A percentile compares a stretch with the other conserved stretches of the same genome.
These are phyloP conservation scores for Acronicta psi DNA, from an alignment of 2,888 invertebrate species.

Conservation along the genomic window DNA sequence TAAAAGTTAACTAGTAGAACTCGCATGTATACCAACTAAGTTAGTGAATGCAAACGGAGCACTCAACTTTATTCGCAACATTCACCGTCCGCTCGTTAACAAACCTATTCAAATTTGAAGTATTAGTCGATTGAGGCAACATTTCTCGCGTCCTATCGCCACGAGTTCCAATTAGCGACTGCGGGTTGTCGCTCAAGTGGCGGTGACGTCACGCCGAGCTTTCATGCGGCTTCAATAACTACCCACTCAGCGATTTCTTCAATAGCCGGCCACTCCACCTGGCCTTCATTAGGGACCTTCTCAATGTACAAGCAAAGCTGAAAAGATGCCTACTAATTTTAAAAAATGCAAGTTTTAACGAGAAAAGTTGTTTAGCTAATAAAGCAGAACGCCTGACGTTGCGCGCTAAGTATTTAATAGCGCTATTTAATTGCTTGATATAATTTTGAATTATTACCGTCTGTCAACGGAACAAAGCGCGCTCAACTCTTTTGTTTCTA, in stretches of 20 bases:
- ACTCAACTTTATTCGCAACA: conserved; percentile 79
- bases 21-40: conserved; percentile 51
- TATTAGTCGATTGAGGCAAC: conserved; percentile 87
- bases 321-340: conserved; percentile 82
- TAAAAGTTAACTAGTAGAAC: conserved; percentile 62
- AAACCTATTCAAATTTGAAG: conserved; percentile 87
- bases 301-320: conserved; percentile 79
- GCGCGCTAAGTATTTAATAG: conserved; percentile 58
- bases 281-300: conserved; percentile 85
- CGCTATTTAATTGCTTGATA: conserved; percentile 77
- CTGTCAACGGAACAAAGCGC: conserved; percentile 82
- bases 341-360: conserved; percentile 82
- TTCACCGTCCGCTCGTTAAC: conserved; percentile 86
- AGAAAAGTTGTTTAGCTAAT: conserved; percentile 85
- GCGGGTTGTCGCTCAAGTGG: conserved; percentile 84
- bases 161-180: conserved; percentile 88
- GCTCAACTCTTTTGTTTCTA: conserved; percentile 81
- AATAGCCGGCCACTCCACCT: conserved; percentile 86
- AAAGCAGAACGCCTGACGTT: conserved; percentile 56
- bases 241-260: conserved; percentile 87
- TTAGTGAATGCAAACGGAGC: conserved; percentile 71
- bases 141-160: conserved; percentile 86
- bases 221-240: conserved; percentile 87
- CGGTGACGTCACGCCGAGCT: conserved; percentile 86
- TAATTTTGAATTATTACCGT: conserved; percentile 83